Base-by-base conservation (phyloP, 2,888 invertebrate species). In the Thereva unica region DNA sequence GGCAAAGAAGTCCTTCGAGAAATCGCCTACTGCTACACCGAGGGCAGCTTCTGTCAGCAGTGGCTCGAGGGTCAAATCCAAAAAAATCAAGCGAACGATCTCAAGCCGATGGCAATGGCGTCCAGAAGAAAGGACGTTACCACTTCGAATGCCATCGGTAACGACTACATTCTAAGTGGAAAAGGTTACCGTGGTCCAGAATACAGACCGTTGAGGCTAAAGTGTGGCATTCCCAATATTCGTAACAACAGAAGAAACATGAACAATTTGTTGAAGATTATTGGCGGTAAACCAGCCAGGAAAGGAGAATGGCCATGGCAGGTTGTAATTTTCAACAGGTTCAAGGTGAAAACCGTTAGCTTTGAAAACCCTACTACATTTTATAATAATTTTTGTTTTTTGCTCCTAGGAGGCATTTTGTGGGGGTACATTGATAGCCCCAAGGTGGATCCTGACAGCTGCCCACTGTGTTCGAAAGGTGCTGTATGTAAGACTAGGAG, bases 301-400 rank as follows among this genome's bases (percentile, higher is more conserved):
- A 89, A 87, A 56, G 91, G 93, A 45, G 90, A 90, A 76, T 97
- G 96, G 95, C 94, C 95, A 0, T 96, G 96, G 95, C 95, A 95
- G 82, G 94, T 93, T 23, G 95, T 92, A 61, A 88, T 97, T 63
- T 84, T 96, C 68, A 95, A 95, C 79, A 85, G 89, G 75, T 89
- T 87, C 78, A 88, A 88, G 84, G 92, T 91, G 80, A 71, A 69
- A 42, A 53, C 42, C 2, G 4, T 10, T 63, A 8, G 34, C 8
- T 9, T 5, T 23, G 23, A 23, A 23, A 23, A 1, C 23, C 1
- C 2, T 23, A 23, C 23, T 23, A 23, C 23, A 2, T 1, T 23
- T 23, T 23, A 1, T 23, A 23, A 23, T 23, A 50, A 12, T 34
- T 40, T 35, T 1, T 50, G 4, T 6, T 10, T 45, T 47, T n/a